Conservation (phyloP, 1,140 invertebrate species). For the Drosophila orosa region DNA sequence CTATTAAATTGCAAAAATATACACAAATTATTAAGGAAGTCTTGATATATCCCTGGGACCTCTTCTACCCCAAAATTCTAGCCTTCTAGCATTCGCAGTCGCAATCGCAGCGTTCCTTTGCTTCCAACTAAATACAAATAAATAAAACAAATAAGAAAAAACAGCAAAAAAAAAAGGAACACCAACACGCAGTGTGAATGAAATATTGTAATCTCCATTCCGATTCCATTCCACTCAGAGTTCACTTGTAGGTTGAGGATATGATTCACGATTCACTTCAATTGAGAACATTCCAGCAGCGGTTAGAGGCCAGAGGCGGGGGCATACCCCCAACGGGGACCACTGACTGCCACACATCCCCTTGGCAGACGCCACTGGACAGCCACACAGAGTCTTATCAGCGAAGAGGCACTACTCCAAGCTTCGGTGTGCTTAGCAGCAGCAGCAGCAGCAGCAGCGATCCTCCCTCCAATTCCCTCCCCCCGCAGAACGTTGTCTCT, state of each 20-base stretch:
- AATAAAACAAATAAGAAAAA: constrained; percentile 11
- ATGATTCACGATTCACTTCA: constrained; percentile 80
- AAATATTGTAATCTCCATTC: constrained; percentile 72
- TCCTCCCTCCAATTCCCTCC: background rate
- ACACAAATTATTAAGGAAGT: too few relatives aligned
- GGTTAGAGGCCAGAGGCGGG: background rate
- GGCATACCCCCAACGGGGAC: background rate
- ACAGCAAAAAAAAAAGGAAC: background rate
- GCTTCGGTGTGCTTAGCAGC: constrained; percentile 31
- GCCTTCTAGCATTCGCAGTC: background rate
- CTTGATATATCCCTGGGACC: background rate
- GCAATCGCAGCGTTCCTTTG: background rate
- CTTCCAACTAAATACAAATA: background rate
- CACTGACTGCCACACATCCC: background rate
- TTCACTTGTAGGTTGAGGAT: constrained; percentile 79
- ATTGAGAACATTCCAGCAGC: constrained; percentile 67
- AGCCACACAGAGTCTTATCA: constrained; percentile 21
- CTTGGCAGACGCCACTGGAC: background rate
- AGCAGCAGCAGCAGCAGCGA: background rate
- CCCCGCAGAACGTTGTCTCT: background rate
- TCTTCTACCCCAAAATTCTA: background rate
- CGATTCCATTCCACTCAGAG: constrained; percentile 59
- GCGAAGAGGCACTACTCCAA: constrained; percentile 26
- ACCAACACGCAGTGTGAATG: constrained; percentile 25
- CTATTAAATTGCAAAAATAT: too few relatives aligned